phyloP scores from a whole-genome alignment of 2,888 invertebrate species.

The Rhagium mordax region DNA sequence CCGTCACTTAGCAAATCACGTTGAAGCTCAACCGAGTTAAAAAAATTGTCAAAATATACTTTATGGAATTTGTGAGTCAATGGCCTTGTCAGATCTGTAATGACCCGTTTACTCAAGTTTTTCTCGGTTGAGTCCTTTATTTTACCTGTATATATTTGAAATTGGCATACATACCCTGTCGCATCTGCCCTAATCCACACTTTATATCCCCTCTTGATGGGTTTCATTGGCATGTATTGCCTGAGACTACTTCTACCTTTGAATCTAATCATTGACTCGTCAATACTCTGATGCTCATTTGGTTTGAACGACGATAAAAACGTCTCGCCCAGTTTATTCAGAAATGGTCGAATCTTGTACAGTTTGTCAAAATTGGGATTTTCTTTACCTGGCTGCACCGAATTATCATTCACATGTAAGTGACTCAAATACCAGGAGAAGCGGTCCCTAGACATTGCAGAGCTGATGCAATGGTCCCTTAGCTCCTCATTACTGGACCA shows the following conservation, averaged over 20 bases:
- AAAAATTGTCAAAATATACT: too few relatives aligned
- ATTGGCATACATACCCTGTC: constrained; percentile 10
- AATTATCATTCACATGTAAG: constrained; percentile 25
- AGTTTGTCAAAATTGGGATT: too few relatives aligned
- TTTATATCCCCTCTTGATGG: constrained; percentile 8
- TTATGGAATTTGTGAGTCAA: too few relatives aligned
- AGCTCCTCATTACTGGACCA: background rate
- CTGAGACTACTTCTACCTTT: background rate
- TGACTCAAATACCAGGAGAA: constrained; percentile 24
- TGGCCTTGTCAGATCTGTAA: constrained; percentile 16
- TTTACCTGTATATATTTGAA: constrained; percentile 20
- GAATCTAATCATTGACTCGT: too few relatives aligned
- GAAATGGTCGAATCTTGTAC: too few relatives aligned
- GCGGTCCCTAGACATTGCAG: constrained; percentile 25
- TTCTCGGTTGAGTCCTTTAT: background rate
- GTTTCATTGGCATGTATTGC: constrained; percentile 7
- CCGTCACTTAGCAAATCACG: constrained; percentile 1
- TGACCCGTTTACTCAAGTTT: background rate
- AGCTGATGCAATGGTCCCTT: constrained; percentile 20
- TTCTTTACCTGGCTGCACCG: constrained; percentile 18
- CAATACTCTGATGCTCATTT: background rate
- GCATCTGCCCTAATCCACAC: constrained; percentile 10
- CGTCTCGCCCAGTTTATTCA: too few relatives aligned
- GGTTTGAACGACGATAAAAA: constrained; percentile 12
- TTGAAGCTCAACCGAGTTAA: background rate